phyloP scores from a whole-genome alignment of 2,888 invertebrate genomes.

The Drosophila eohydei region DNA sequence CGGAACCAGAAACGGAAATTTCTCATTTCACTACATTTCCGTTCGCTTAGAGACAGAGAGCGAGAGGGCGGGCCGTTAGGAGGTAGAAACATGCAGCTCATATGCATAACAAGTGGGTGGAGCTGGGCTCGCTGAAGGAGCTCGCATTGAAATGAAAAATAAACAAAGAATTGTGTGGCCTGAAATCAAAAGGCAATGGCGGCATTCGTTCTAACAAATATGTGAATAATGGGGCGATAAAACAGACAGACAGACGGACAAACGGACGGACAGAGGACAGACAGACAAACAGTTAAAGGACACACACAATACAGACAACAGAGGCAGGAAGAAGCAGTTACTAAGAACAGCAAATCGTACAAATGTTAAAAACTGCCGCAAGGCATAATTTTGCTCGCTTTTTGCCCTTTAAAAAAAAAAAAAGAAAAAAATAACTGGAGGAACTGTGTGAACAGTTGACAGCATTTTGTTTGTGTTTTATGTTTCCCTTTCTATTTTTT shows the following conservation, averaged over 20 bases:
- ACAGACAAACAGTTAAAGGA: conserved; percentile 46
- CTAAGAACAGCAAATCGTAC: conserved; percentile 57
- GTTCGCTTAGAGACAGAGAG: conserved; percentile 32
- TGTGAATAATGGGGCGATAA: conserved; percentile 73
- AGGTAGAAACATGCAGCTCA: conserved; percentile 48
- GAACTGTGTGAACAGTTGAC: conserved; percentile 58
- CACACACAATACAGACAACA: conserved; percentile 18
- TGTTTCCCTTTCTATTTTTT: conserved; percentile 31
- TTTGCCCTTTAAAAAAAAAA: conserved; percentile 33
- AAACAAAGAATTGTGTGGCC: conserved; percentile 66
- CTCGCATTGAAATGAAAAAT: conserved; percentile 56
- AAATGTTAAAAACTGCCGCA: conserved; percentile 69
- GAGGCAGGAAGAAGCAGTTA: conserved; percentile 3
- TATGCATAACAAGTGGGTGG: conserved; percentile 59
- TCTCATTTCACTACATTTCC: conserved; percentile 80
- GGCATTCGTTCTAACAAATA: conserved; percentile 69
- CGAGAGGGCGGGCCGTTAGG: neutral
- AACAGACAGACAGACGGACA: conserved; percentile 45
- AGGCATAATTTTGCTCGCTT: conserved; percentile 65
- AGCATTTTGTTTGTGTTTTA: conserved; percentile 53
- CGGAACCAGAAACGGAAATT: conserved; percentile 80
- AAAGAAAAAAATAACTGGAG: conserved; percentile 19
- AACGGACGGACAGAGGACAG: neutral
- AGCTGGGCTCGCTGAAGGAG: conserved; percentile 20
- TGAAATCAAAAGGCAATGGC: conserved; percentile 62